Base-by-base conservation (phyloP, 2,888 invertebrate species). In the Blomia tropicalis region DNA sequence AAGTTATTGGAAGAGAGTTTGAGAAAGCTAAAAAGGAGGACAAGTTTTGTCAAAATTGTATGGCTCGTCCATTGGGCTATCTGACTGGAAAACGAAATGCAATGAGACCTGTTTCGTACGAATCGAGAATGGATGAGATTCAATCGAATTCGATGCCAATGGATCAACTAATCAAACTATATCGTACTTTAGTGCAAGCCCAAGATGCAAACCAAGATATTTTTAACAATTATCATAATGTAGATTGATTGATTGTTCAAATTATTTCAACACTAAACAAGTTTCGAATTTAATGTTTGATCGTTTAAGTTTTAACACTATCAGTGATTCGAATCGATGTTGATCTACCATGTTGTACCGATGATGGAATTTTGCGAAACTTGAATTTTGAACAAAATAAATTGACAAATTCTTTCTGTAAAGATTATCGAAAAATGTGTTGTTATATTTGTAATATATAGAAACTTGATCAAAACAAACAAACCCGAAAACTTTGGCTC, bases 401-500 rank as follows among this genome's bases (percentile, higher is more conserved):
- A 36, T 36, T 36, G 36, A 36, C 36, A 36, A 36, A 36, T 36
- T 36, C 36, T 36, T 36, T 36, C 36, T 36, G 17, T 17, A 36
- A 36, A 11, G 36, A 36, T 7, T 11, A 36, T 36, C n/a, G n/a
- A n/a, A n/a, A n/a, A n/a, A n/a, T n/a, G n/a, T n/a, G n/a, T n/a
- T n/a, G n/a, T n/a, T n/a, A n/a, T n/a, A n/a, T n/a, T n/a, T n/a
- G n/a, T n/a, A n/a, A n/a, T n/a, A n/a, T n/a, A n/a, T n/a, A n/a
- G n/a, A n/a, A n/a, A n/a, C n/a, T n/a, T n/a, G n/a, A n/a, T n/a
- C n/a, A n/a, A n/a, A n/a, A n/a, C n/a, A n/a, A n/a, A 59, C 43
- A 4, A 25, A 59, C 59, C 27, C 59, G 59, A 59, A 59, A 59
- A 22, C 44, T 59, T 25, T 43, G 29, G 44, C 44, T 47, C 4